These are phyloP conservation scores for Rhorus exstirpatorius DNA, from an alignment of 2,888 invertebrate species.

Conservation along the genomic window DNA sequence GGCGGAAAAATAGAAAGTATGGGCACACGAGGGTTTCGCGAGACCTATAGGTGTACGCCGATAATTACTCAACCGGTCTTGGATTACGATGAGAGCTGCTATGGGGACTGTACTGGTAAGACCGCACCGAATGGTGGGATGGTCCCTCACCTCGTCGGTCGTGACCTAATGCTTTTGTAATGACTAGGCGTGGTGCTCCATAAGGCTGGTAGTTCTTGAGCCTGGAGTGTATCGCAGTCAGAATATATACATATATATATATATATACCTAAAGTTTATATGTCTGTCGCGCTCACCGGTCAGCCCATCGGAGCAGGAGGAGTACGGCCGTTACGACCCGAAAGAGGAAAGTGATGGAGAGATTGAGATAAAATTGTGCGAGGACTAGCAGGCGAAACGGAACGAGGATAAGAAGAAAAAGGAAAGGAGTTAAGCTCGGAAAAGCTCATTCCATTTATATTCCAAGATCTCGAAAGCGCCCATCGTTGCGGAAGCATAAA, in stretches of 20 bases:
- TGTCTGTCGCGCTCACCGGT: slow-evolving; percentile 7
- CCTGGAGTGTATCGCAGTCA: neutral
- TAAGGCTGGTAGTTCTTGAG: slow-evolving; percentile 15
- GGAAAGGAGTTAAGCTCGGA: slow-evolving; percentile 32
- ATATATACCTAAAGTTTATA: no score
- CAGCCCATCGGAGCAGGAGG: slow-evolving; percentile 20
- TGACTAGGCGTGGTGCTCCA: slow-evolving; percentile 30
- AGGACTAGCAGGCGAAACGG: slow-evolving; percentile 38
- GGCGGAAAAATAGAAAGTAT: slow-evolving; percentile 57
- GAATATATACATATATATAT: slow-evolving; percentile 13
- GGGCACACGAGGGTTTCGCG: slow-evolving; percentile 54
- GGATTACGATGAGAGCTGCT: slow-evolving; percentile 58
- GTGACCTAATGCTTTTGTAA: slow-evolving; percentile 64
- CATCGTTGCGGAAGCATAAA: slow-evolving; percentile 6
- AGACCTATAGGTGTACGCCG: slow-evolving; percentile 40
- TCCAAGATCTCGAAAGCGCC: slow-evolving; percentile 23
- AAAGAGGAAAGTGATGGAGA: slow-evolving; percentile 45
- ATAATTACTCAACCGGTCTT: slow-evolving; percentile 64
- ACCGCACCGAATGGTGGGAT: no score
- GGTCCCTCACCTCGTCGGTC: slow-evolving; percentile 48
- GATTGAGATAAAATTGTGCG: slow-evolving; percentile 60
- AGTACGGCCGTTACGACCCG: slow-evolving; percentile 11
- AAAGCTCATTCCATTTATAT: slow-evolving; percentile 45
- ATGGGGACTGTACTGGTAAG: neutral
- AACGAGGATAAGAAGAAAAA: slow-evolving; percentile 50